Conservation (phyloP, 2,797 vertebrate genomes). For the Eulemur albifrons region DNA sequence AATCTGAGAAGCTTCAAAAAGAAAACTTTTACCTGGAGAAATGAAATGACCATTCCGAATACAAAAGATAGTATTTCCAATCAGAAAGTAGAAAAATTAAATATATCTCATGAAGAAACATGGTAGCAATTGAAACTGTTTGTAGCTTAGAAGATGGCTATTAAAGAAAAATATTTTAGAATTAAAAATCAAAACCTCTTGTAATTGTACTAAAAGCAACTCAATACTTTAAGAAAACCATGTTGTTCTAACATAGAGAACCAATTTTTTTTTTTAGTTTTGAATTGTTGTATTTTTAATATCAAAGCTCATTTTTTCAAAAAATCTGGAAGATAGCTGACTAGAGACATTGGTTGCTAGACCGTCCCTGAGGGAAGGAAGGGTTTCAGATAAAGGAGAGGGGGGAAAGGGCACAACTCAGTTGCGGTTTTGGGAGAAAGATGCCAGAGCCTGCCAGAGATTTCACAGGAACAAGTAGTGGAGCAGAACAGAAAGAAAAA, state of each 20-base stretch:
- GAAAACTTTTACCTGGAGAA: neutral
- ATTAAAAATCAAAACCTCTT: neutral
- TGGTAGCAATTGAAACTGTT: neutral
- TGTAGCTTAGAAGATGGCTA: neutral
- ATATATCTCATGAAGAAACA: neutral
- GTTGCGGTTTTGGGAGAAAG: too few relatives aligned
- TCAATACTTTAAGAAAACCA: neutral
- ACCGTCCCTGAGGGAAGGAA: too few relatives aligned
- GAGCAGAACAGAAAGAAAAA: too few relatives aligned
- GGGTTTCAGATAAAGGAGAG: too few relatives aligned
- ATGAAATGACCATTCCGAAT: neutral
- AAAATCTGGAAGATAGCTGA: too few relatives aligned
- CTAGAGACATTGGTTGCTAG: too few relatives aligned
- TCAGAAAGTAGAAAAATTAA: neutral
- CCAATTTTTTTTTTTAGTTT: neutral
- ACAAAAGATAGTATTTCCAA: neutral
- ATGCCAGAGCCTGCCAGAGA: too few relatives aligned
- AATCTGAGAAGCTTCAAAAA: neutral
- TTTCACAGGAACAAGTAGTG: too few relatives aligned
- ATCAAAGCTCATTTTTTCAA: neutral
- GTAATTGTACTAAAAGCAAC: neutral
- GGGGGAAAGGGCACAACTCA: too few relatives aligned
- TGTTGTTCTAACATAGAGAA: neutral
- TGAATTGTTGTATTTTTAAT: neutral
- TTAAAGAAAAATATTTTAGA: neutral